Percentiles rank a stretch among this genome's conserved stretches.
phyloP scores from a whole-genome alignment of 2,888 invertebrate genomes.

The Drepanosiphum platanoidis region DNA sequence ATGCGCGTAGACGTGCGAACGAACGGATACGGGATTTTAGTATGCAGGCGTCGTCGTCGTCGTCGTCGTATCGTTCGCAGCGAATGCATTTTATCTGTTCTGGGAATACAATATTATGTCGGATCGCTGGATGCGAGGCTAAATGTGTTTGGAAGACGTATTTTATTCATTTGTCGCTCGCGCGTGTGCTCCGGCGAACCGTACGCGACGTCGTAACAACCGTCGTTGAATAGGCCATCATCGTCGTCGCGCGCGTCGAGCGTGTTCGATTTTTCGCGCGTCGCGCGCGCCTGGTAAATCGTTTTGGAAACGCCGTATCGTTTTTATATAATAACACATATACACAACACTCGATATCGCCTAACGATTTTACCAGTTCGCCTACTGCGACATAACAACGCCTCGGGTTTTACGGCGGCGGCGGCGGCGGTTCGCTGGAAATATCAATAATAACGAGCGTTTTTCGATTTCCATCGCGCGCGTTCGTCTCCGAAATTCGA shows the following conservation, averaged over 20 bases:
- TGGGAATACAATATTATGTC: neutral
- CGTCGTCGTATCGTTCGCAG: slow-evolving; percentile 19
- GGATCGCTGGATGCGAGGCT: neutral
- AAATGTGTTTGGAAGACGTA: slow-evolving; percentile 31
- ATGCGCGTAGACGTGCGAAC: neutral
- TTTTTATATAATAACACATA: too few species aligned
- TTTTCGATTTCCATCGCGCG: too few species aligned
- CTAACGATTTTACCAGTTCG: too few species aligned
- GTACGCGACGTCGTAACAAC: neutral
- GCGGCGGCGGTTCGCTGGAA: too few species aligned
- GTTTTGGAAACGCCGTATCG: neutral
- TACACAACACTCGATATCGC: too few species aligned
- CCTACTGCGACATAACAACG: too few species aligned
- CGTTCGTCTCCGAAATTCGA: too few species aligned
- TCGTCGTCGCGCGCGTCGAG: too few species aligned
- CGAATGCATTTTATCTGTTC: slow-evolving; percentile 41
- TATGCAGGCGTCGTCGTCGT: slow-evolving; percentile 44
- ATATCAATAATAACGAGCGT: too few species aligned
- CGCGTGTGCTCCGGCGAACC: neutral
- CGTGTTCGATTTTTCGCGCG: neutral
- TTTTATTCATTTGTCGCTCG: slow-evolving; percentile 28
- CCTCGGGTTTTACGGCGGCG: too few species aligned
- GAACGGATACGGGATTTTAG: slow-evolving; percentile 40
- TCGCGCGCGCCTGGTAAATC: neutral
- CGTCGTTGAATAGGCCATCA: neutral